Percentiles rank a stretch among this genome's conserved stretches.
These are phyloP conservation scores for Melanostoma scalare DNA, from an alignment of 2,888 invertebrate species.

Conservation along the genomic window DNA sequence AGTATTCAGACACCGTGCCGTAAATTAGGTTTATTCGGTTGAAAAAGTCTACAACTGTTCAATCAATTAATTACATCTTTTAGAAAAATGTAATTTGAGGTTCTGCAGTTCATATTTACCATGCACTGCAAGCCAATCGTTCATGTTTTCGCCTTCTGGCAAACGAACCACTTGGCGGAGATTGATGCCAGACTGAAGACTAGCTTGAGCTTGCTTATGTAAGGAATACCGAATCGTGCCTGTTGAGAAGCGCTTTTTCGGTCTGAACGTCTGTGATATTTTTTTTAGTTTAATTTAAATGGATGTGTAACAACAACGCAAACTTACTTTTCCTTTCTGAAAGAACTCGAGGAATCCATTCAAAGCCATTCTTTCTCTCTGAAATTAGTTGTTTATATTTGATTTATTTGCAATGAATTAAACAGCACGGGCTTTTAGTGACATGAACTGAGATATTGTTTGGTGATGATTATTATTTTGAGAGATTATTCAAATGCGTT, in stretches of 20 bases:
- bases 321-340: conserved; percentile 88
- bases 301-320: neutral
- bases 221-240: conserved; percentile 92
- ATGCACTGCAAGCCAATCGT: conserved; percentile 97
- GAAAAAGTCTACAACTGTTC: conserved; percentile 94
- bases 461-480: neutral
- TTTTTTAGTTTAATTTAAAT: neutral
- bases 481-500: conserved; percentile 9
- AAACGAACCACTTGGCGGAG: conserved; percentile 90
- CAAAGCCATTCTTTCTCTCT: conserved; percentile 84
- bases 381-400: conserved; percentile 39
- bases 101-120: conserved; percentile 85
- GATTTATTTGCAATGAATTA: conserved; percentile 13
- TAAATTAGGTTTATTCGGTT: conserved; percentile 96
- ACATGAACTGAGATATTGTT: conserved; percentile 10
- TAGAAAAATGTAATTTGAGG: conserved; percentile 18
- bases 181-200: conserved; percentile 94
- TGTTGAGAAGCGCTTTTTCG: conserved; percentile 93
- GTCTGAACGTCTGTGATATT: conserved; percentile 89
- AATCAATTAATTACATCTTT: neutral
- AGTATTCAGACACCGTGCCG: conserved; percentile 93
- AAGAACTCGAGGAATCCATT: conserved; percentile 90
- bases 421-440: neutral
- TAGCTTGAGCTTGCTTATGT: conserved; percentile 95
- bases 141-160: conserved; percentile 91